A percentile compares a stretch with the other conserved stretches of the same genome.
These are phyloP conservation scores for Chelonoidis abingdonii DNA, from an alignment of 2,113 vertebrate species.

Conservation along the genomic window DNA sequence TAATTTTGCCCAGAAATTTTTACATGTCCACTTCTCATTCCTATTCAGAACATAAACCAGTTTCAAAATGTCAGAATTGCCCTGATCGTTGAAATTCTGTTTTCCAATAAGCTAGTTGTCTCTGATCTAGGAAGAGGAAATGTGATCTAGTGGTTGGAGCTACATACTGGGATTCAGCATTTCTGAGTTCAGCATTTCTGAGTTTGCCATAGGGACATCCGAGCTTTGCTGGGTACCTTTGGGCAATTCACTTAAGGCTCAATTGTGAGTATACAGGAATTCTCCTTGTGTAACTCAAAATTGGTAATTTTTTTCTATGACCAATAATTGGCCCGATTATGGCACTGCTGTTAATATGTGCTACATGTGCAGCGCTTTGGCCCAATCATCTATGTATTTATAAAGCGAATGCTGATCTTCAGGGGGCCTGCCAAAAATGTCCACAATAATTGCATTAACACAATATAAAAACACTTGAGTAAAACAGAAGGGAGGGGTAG, in stretches of 20 bases:
- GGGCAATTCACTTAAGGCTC: not conserved
- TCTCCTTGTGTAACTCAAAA: not conserved
- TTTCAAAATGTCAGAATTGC: not conserved
- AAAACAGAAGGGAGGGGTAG: not conserved
- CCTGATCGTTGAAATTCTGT: not conserved
- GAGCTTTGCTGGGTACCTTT: not conserved
- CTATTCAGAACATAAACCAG: slow-evolving; percentile 26
- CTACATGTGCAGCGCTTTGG: not conserved
- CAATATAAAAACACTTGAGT: not conserved
- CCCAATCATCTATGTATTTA: not conserved
- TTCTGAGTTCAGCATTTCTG: no score
- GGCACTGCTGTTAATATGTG: not conserved
- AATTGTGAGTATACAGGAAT: not conserved
- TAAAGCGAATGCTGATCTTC: fast-evolving
- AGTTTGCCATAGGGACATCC: not conserved
- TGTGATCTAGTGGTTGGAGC: not conserved
- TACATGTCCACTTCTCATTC: not conserved
- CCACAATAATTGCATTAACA: not conserved
- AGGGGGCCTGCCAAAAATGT: not conserved
- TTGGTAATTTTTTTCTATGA: not conserved
- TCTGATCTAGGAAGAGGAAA: not conserved
- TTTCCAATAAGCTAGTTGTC: not conserved
- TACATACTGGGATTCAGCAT: not conserved
- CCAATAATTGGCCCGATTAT: not conserved
- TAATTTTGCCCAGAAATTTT: not conserved